phyloP scores from a whole-genome alignment of 2,797 vertebrate genomes.

The Notamacropus eugenii region DNA sequence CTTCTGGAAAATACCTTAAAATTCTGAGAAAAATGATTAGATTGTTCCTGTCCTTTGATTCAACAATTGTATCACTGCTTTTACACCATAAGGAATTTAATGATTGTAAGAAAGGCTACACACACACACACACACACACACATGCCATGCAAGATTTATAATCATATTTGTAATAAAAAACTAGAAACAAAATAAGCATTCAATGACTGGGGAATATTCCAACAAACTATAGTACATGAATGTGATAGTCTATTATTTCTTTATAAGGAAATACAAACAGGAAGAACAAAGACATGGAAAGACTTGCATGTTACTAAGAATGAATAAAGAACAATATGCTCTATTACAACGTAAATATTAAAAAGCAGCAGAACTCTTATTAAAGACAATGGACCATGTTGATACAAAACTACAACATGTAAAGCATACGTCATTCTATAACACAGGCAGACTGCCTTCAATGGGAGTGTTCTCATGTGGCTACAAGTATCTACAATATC shows the following conservation, averaged over 20 bases:
- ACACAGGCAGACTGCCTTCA: not conserved
- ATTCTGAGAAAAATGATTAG: not conserved
- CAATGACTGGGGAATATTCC: not conserved
- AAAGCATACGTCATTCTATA: not conserved
- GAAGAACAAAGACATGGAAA: not conserved
- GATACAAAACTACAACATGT: not conserved
- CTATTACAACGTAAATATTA: not conserved
- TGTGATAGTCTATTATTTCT: not conserved
- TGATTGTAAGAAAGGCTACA: not conserved
- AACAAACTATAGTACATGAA: not conserved
- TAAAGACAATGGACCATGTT: not conserved
- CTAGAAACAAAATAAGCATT: not conserved
- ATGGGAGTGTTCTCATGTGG: not conserved
- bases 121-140: too few relatives aligned
- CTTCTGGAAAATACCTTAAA: not conserved
- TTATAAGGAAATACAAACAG: not conserved
- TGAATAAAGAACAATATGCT: not conserved
- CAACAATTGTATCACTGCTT: not conserved
- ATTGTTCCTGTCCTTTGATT: not conserved
- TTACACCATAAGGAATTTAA: not conserved
- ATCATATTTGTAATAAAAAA: not conserved
- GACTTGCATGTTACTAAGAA: not conserved
- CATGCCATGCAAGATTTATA: not conserved
- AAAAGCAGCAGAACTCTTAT: not conserved
- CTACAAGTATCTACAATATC: not conserved